A percentile compares a stretch with the other conserved stretches of the same genome.
Evolutionary conservation across 2,888 invertebrate genomes (phyloP).

Genomic region (Lypha dubia): DNA sequence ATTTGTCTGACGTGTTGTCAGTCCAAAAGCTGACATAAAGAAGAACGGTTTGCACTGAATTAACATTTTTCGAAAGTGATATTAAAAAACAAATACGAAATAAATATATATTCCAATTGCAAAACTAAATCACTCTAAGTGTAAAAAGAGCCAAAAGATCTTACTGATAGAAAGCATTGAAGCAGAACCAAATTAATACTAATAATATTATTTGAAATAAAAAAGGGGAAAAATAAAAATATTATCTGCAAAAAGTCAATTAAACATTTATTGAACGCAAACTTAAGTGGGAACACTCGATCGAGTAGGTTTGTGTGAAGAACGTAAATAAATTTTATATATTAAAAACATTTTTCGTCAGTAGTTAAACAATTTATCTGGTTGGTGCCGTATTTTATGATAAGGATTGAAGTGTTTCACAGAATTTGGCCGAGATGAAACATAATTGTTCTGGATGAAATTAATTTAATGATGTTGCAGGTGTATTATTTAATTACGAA

Average conservation of each 20-base stretch:
- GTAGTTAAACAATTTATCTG: too few species aligned
- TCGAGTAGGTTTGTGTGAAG: background rate
- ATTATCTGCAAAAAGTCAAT: background rate
- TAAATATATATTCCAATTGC: slow-evolving; percentile 17
- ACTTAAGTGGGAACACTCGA: background rate
- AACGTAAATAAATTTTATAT: background rate
- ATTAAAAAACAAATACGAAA: slow-evolving; percentile 26
- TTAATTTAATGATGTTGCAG: slow-evolving; percentile 7
- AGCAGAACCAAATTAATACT: slow-evolving; percentile 36
- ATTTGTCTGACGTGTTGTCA: slow-evolving; percentile 43
- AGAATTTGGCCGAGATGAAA: background rate
- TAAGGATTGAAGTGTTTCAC: background rate
- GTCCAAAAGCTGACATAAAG: slow-evolving; percentile 49
- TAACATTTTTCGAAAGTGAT: slow-evolving; percentile 35
- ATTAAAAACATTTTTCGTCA: background rate
- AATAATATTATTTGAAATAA: slow-evolving; percentile 3
- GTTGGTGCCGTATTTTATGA: slow-evolving; percentile 15
- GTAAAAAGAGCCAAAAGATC: slow-evolving; percentile 3
- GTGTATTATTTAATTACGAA: slow-evolving; percentile 15
- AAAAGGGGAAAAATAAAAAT: background rate
- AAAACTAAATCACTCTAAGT: slow-evolving; percentile 32
- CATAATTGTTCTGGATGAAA: background rate
- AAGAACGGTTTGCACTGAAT: slow-evolving; percentile 35
- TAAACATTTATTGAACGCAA: background rate
- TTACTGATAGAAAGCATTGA: slow-evolving; percentile 26